These are phyloP conservation scores for Oikopleura vanhoeffeni DNA, from an alignment of 23 tunicate genomes.

Conservation along the genomic window DNA sequence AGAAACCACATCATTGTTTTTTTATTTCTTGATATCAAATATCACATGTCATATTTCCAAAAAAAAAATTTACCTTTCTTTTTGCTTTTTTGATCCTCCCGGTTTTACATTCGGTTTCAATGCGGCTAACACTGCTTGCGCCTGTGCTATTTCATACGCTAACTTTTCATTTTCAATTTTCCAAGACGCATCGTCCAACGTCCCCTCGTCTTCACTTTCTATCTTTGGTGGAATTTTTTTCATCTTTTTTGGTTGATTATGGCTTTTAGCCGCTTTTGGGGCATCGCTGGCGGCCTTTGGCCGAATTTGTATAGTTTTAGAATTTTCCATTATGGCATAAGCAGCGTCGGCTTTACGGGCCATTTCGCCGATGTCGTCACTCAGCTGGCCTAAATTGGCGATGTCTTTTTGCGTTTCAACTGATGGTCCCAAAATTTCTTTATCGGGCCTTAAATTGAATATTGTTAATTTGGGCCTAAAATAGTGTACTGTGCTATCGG, in stretches of 20 bases:
- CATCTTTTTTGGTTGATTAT: not conserved
- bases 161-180: not conserved
- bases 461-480: too few relatives aligned
- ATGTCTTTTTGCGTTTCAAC: too few relatives aligned
- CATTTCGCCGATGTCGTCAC: not conserved
- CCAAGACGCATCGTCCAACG: not conserved
- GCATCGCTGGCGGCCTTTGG: not conserved
- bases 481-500: too few relatives aligned
- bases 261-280: not conserved
- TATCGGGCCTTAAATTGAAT: too few relatives aligned
- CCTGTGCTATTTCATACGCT: not conserved
- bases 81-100: not conserved
- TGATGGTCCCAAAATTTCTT: too few relatives aligned
- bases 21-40: too few relatives aligned
- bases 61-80: too few relatives aligned
- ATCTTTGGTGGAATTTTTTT: slow-evolving; percentile 4
- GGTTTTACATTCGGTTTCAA: not conserved
- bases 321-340: not conserved
- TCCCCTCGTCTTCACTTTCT: not conserved
- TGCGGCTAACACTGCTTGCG: not conserved
- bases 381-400: too few relatives aligned
- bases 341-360: slow-evolving; percentile 13
- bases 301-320: not conserved
- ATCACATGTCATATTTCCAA: too few relatives aligned
- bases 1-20: too few relatives aligned